These are phyloP conservation scores for Anguilla rostrata DNA, from an alignment of 2,113 vertebrate genomes.

Conservation along the genomic window DNA sequence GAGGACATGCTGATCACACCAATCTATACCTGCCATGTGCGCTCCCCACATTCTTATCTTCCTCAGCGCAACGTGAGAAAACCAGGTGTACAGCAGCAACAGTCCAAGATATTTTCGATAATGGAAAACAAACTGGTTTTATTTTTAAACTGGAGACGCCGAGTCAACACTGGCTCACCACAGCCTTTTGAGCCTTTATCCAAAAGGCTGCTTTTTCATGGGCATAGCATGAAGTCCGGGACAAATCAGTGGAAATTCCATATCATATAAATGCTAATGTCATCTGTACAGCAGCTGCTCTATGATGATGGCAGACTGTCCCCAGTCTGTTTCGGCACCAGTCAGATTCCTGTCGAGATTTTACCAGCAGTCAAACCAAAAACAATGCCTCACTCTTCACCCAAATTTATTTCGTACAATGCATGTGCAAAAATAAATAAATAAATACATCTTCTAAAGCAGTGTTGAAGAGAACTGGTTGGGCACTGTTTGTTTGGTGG, in stretches of 20 bases:
- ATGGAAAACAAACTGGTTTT: not conserved
- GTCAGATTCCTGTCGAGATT: not conserved
- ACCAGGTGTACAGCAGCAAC: not conserved
- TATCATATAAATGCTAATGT: not conserved
- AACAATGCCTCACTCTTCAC: not conserved
- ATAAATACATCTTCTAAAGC: not conserved
- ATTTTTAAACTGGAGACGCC: not conserved
- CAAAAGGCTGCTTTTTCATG: not conserved
- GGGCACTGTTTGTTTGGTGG: not conserved
- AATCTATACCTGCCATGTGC: not conserved
- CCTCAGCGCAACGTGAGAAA: not conserved
- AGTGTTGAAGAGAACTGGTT: not conserved
- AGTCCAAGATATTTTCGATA: not conserved
- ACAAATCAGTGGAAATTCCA: not conserved
- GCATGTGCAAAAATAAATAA: not conserved
- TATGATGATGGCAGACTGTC: not conserved
- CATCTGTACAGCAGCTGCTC: not conserved
- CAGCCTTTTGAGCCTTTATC: not conserved
- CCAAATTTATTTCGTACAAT: not conserved
- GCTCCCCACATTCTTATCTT: not conserved
- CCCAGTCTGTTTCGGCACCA: not conserved
- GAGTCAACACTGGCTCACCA: not conserved
- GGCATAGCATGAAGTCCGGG: not conserved
- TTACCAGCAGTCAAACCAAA: not conserved
- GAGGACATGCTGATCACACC: not conserved